phyloP scores from a whole-genome alignment of 2,113 vertebrate genomes.

The Megaleporinus macrocephalus region DNA sequence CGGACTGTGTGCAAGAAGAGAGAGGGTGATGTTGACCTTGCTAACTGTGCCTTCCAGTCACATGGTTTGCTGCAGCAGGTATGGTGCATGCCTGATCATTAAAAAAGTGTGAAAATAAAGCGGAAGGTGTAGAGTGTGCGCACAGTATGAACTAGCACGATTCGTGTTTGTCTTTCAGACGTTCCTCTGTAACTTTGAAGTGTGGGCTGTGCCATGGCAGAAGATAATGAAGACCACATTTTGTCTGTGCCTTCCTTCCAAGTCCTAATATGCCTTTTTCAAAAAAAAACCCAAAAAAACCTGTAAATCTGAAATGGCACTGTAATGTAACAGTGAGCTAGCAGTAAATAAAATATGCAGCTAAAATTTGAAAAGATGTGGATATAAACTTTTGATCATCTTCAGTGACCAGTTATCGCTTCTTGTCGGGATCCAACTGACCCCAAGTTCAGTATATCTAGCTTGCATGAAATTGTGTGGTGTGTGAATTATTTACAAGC shows the following conservation, averaged over 20 bases:
- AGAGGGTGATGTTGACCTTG: constrained; percentile 38
- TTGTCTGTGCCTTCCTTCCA: constrained; percentile 53
- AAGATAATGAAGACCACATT: constrained; percentile 49
- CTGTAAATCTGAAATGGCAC: not conserved
- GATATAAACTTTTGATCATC: not conserved
- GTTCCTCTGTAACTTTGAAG: constrained; percentile 66
- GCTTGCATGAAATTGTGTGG: constrained; percentile 1
- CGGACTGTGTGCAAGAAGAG: constrained; percentile 74
- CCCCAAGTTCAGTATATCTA: not conserved
- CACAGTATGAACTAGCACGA: no score
- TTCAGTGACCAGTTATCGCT: not conserved
- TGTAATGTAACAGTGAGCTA: not conserved
- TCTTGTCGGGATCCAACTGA: not conserved
- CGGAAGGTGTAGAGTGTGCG: not conserved
- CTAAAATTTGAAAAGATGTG: not conserved
- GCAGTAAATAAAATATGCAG: constrained; percentile 1
- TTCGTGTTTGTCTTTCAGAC: constrained; percentile 67
- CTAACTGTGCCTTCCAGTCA: constrained; percentile 67
- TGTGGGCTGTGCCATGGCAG: constrained; percentile 70
- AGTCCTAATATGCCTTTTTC: constrained; percentile 7
- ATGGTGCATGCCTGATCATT: not conserved
- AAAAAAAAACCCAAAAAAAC: no score
- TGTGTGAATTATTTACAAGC: constrained; percentile 34
- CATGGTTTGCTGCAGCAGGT: constrained; percentile 67
- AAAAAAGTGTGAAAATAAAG: not conserved